These are phyloP conservation scores for Cistogaster globosa DNA, from an alignment of 2,888 invertebrate genomes.

Conservation along the genomic window DNA sequence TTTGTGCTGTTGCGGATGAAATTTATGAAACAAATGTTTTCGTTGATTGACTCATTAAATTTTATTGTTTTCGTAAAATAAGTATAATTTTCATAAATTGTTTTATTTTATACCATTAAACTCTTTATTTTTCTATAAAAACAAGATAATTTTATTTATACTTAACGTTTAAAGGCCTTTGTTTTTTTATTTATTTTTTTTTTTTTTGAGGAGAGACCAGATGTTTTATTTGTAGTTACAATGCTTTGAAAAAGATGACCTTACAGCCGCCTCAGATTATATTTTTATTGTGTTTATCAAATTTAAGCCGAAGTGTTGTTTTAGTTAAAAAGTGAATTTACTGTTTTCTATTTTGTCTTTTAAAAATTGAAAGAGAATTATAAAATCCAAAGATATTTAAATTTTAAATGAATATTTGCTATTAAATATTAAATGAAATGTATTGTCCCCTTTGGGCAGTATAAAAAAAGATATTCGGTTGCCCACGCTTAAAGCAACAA, in stretches of 20 bases:
- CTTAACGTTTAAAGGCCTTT: neutral
- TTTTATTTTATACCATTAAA: conserved; percentile 59
- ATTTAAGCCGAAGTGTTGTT: no score
- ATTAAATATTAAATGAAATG: no score
- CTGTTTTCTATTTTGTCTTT: no score
- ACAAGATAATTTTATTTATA: conserved; percentile 53
- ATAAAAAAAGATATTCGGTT: no score
- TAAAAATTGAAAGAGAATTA: no score
- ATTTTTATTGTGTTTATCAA: no score
- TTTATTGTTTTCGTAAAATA: conserved; percentile 71
- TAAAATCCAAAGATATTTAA: no score
- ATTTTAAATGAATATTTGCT: no score
- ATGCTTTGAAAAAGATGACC: neutral
- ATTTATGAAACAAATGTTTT: conserved; percentile 58
- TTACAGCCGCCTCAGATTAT: no score
- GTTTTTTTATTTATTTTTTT: neutral
- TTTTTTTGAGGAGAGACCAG: conserved; percentile 7
- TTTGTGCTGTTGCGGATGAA: conserved; percentile 45
- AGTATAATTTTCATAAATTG: conserved; percentile 71
- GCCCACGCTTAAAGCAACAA: no score
- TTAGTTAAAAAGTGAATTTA: no score
- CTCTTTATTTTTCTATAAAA: conserved; percentile 30
- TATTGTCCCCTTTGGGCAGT: no score
- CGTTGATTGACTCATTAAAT: conserved; percentile 70
- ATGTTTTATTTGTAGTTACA: neutral